phyloP scores from a whole-genome alignment of 2,888 invertebrate genomes.

The Serrognathus titanus region DNA sequence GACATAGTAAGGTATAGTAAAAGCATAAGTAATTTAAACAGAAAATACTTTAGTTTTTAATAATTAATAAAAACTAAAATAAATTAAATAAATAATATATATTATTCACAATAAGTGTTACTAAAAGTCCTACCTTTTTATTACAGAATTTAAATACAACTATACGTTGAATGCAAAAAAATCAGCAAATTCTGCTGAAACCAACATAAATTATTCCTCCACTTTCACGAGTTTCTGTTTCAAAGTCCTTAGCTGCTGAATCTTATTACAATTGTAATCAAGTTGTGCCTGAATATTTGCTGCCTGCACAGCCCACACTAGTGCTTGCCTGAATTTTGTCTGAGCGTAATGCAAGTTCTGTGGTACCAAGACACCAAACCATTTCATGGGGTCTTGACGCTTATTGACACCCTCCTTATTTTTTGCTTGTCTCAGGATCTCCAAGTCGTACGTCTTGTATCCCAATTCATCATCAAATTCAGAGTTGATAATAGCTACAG shows the following conservation, averaged over 20 bases:
- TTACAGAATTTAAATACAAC: too few relatives aligned
- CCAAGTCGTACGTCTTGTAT: constrained; percentile 38
- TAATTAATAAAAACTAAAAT: too few relatives aligned
- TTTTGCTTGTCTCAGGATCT: constrained; percentile 36
- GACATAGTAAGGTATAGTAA: too few relatives aligned
- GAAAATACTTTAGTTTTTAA: too few relatives aligned
- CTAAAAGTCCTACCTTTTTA: too few relatives aligned
- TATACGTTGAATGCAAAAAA: too few relatives aligned
- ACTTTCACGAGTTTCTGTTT: constrained; percentile 30
- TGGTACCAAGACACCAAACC: constrained; percentile 86
- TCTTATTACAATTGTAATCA: constrained; percentile 39
- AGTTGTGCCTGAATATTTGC: constrained; percentile 68
- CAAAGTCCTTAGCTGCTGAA: constrained; percentile 34
- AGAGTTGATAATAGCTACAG: constrained; percentile 44
- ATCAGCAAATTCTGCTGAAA: not conserved
- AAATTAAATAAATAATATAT: too few relatives aligned
- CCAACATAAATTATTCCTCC: constrained; percentile 5
- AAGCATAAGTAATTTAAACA: too few relatives aligned
- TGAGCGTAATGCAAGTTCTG: constrained; percentile 74
- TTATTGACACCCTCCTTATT: constrained; percentile 42
- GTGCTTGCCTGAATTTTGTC: constrained; percentile 65
- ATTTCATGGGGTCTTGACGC: constrained; percentile 66
- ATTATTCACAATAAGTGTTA: too few relatives aligned
- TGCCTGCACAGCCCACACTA: constrained; percentile 64
- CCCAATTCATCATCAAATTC: constrained; percentile 44